Evolutionary conservation across 2,113 vertebrate species (phyloP).

Genomic region (Elephantulus edwardii): DNA sequence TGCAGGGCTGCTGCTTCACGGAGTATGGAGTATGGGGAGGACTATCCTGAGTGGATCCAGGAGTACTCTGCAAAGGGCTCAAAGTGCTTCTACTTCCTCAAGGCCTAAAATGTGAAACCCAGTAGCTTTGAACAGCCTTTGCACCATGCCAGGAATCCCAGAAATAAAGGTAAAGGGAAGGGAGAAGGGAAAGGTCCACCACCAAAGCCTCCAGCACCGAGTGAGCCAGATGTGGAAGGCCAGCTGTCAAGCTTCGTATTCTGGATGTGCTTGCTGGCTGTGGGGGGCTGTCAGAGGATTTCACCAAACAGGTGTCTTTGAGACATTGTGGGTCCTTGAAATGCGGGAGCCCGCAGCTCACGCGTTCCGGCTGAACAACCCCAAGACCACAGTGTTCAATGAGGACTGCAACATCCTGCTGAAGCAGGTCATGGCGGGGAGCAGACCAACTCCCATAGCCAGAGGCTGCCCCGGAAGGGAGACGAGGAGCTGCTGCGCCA

Average conservation of each 20-base stretch:
- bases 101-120: conserved; percentile 95
- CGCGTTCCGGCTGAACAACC: conserved; percentile 96
- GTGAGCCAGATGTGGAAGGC: conserved; percentile 79
- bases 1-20: conserved; percentile 91
- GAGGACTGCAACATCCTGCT: conserved; percentile 96
- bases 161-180: conserved; percentile 95
- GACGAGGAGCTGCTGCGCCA: conserved; percentile 98
- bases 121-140: conserved; percentile 97
- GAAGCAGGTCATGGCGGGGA: conserved; percentile 97
- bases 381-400: conserved; percentile 93
- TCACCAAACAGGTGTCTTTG: conserved; percentile 95
- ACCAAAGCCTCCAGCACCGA: conserved; percentile 79
- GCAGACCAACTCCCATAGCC: conserved; percentile 91
- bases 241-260: conserved; percentile 89
- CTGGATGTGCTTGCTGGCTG: conserved; percentile 97
- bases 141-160: conserved; percentile 92
- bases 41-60: conserved; percentile 89
- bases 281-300: conserved; percentile 95
- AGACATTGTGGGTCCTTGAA: conserved; percentile 96
- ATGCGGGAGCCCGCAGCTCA: conserved; percentile 99
- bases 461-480: conserved; percentile 95
- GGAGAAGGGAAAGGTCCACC: conserved; percentile 97
- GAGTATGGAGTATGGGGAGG: conserved; percentile 95
- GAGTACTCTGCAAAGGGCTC: conserved; percentile 89
- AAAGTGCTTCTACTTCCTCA: conserved; percentile 95